Conservation (phyloP, 2,113 vertebrate species). For the Sinocyclocheilus maitianheensis region DNA sequence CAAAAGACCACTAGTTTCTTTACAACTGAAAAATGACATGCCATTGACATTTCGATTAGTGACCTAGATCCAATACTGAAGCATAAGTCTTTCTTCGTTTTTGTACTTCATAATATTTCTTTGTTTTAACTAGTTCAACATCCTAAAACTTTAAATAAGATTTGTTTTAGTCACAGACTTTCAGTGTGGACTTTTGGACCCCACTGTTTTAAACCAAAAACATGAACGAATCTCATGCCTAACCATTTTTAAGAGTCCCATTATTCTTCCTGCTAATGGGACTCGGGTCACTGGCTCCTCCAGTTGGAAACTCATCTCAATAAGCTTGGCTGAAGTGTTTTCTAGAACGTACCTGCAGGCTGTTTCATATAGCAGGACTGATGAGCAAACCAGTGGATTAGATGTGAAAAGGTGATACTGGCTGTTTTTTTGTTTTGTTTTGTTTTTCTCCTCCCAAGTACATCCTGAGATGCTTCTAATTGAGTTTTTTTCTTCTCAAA, state of each 20-base stretch:
- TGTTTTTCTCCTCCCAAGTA: background rate
- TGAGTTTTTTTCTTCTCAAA: constrained; percentile 18
- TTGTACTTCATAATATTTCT: background rate
- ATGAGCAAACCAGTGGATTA: constrained; percentile 14
- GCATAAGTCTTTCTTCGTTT: background rate
- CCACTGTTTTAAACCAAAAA: background rate
- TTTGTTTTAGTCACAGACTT: background rate
- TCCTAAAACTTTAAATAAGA: constrained; percentile 11
- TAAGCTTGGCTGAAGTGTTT: background rate
- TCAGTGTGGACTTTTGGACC: background rate
- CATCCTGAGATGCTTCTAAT: background rate
- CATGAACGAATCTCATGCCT: background rate
- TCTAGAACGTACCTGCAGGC: constrained; percentile 2
- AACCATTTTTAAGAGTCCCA: background rate
- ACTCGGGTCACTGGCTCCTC: background rate
- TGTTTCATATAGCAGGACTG: constrained; percentile 16
- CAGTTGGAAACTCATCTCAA: background rate
- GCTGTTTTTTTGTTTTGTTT: background rate
- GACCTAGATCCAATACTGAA: background rate
- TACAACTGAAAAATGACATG: background rate
- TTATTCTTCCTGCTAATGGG: constrained; percentile 12
- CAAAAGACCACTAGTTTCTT: background rate
- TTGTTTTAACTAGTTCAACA: constrained; percentile 5
- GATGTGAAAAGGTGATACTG: constrained; percentile 4
- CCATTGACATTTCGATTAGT: background rate